Evolutionary conservation across 2,113 vertebrate species (phyloP), one percentile per base, ranked within the genome.

Genomic region (Natator depressus): DNA sequence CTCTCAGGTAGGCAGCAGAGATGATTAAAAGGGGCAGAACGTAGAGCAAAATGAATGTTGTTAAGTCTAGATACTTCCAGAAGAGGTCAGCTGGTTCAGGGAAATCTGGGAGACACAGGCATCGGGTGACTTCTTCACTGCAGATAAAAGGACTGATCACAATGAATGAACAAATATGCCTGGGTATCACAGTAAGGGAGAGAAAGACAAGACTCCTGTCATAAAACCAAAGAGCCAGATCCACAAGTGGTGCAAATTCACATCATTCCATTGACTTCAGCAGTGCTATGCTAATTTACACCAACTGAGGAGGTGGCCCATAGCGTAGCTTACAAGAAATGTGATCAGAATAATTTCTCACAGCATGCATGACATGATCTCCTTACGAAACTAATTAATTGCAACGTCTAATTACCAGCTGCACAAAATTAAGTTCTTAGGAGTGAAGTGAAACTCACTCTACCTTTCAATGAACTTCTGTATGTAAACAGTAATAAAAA

Each of bases 1-100:
- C 99, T 0, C 98, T 99, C 47, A 98, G 8, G 2, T 99, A 99
- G 91, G 99, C 99, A 31, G 97, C 98, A 0, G 99, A 99, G 97
- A 99, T 99, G 97, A 99, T 98, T 92, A 99, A 88, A 35, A 99
- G 99, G 0, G 99, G 99, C 17, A 99, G 98, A 83, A 99, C 97
- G 9, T 99, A 99, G 25, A 99, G 98, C 46, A 99, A 95, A 76
- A 99, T 88, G 95, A 99, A 99, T 84, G 99, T 99, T 14, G 98
- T 97, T 91, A 99, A 96, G 96, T 99, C 99, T 3, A 99, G 98
- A 91, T 99, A 99, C 98, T 99, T 99, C 99, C 99, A 99, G 94
- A 99, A 99, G 91, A 99, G 97, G 42, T 99, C 99, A 10, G 99
- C 98, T 0, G 99, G 99, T 94, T 99, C 99, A 0, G 99, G 99